Percentiles rank a stretch among this genome's conserved stretches.
Evolutionary conservation across 92 coral and sea anemone genomes (phyloP).

Genomic region (Nematostella vectensis): DNA sequence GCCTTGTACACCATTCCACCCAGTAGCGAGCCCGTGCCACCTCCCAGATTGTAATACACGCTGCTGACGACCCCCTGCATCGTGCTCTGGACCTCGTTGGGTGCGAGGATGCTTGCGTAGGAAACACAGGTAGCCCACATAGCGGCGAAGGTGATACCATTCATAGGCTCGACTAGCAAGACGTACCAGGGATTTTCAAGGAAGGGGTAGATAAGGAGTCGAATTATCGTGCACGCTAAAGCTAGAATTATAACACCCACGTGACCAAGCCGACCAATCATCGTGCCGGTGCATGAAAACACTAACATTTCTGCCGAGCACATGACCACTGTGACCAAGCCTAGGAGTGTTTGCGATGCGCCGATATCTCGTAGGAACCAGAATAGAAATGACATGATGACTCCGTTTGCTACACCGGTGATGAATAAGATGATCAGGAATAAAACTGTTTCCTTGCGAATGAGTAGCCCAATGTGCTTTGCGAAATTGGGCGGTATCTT

Average conservation of each 20-base stretch:
- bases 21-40: neutral
- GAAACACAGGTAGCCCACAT: slow-evolving; percentile 5
- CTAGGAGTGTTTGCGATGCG: slow-evolving; percentile 1
- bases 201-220: neutral
- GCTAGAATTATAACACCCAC: neutral
- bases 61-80: neutral
- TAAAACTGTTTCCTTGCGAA: neutral
- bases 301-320: neutral
- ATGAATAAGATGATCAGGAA: neutral
- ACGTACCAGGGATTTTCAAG: slow-evolving; percentile 4
- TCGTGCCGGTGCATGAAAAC: neutral
- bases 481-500: neutral
- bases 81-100: neutral
- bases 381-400: neutral
- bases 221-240: neutral
- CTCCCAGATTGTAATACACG: neutral
- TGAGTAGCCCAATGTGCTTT: neutral
- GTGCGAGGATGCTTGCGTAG: neutral
- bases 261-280: slow-evolving; percentile 1
- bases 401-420: neutral
- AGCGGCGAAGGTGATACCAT: slow-evolving; percentile 1
- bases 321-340: neutral
- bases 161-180: neutral
- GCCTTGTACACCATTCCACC: neutral
- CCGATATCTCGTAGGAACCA: slow-evolving; percentile 5